Base-by-base conservation (phyloP, 2,888 invertebrate species). In the Perithous albicinctus region DNA sequence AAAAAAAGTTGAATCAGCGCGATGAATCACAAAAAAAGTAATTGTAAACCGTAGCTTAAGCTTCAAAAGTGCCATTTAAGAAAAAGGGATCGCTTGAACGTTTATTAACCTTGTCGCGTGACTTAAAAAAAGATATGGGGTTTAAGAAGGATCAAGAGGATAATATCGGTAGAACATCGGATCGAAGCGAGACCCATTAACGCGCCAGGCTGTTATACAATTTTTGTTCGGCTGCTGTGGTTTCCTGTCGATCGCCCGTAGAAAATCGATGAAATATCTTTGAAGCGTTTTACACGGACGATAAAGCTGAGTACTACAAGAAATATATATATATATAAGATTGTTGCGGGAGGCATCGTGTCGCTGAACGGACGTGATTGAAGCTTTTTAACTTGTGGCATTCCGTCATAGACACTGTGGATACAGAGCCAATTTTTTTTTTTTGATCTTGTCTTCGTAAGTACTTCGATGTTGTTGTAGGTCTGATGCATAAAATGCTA, bases 201-300 rank as follows among this genome's bases (percentile, higher is more conserved):
- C 70, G 73, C 77, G 63, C 74, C 29, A 43, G 64, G 54, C 20
- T 70, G 80, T 74, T 77, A 35, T 61, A 56, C 15, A 70, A 64
- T 83, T 80, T 80, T 80, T 78, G 38, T n/a, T 77, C 35, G 61
- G 69, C 23, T 73, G 61, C 46, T 74, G 80, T 64, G 83, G 83
- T 83, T 83, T 83, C 75, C 80, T 75, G 80, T 64, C 38, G 29
- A 54, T 43, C n/a, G 72, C 18, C 38, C 61, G 69, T 63, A 32
- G 2, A 43, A 35, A 48, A 76, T 79, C 67, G 56, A 10, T 29
- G 29, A 80, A 20, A 82, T 51, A 74, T 66, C 51, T 32, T 51
- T n/a, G 15, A 59, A 69, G 18, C 72, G 78, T 67, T 83, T 83
- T 80, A 75, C 80, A 80, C 83, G 80, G 78, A 83, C 80, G 83